These are phyloP conservation scores for Hermetia illucens DNA, from an alignment of 1,140 invertebrate species.

Conservation along the genomic window DNA sequence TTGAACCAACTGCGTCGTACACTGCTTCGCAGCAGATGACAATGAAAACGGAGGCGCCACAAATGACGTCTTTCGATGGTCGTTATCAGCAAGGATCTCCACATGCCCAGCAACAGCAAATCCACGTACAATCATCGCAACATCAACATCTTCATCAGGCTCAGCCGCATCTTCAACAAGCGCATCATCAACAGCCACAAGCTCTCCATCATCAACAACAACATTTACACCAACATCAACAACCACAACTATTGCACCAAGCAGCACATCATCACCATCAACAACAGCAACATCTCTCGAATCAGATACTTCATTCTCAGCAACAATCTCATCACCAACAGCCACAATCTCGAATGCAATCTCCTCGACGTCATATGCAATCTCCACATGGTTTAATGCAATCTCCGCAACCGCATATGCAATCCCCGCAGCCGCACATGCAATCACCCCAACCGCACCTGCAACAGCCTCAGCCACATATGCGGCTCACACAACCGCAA, in stretches of 20 bases:
- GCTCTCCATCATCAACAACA: conserved; percentile 17
- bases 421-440: background rate
- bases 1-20: no score
- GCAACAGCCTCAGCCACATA: background rate
- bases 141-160: conserved; percentile 10
- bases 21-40: no score
- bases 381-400: background rate
- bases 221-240: conserved; percentile 12
- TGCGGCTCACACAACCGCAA: no score
- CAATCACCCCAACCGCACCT: background rate
- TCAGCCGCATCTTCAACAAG: conserved; percentile 13
- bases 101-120: conserved; percentile 12
- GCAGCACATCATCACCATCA: background rate
- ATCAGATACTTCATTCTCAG: background rate
- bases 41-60: no score
- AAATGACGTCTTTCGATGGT: no score
- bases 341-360: background rate
- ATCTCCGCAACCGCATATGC: background rate
- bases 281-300: background rate
- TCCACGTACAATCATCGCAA: conserved; percentile 2
- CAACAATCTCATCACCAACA: background rate
- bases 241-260: background rate
- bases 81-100: no score
- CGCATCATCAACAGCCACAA: conserved; percentile 9
- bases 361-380: background rate